Base-by-base conservation (phyloP, 2,113 vertebrate species). In the Collichthys lucidus region DNA sequence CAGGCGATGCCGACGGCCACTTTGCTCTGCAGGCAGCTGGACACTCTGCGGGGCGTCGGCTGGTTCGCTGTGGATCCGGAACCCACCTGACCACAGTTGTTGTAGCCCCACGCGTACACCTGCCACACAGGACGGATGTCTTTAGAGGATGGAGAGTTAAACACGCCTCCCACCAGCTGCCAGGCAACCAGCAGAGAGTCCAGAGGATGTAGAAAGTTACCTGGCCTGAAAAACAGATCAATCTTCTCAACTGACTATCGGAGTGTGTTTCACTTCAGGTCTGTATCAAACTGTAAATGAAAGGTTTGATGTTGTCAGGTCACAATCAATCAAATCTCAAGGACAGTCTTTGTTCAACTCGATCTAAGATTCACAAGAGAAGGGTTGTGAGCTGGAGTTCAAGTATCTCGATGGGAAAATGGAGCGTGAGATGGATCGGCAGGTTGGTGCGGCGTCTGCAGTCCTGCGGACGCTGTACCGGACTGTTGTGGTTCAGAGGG, bases 61-160 rank as follows among this genome's bases (percentile, higher is more conserved):
- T 99, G 98, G 89, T 98, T 99, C 1, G 97, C 96, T 4, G 98
- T 99, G 85, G 97, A 98, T 85, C 98, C 98, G 22, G 97, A 99
- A 62, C 98, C 98, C 88, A 99, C 96, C 70, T 99, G 98, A 70
- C 98, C 98, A 79, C 97, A 99, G 94, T 99, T 99, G 75, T 99
- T 99, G 89, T 98, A 99, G 83, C 98, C 98, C 98, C 98, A 99
- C 0, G 97, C 96, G 3, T 95, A 99, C 1, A 99, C 96, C 98
- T 99, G 88, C 24, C 52, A 80, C 56, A 78, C 40, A 47, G 52
- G 29, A 35, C 20, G 60, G 5, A 29, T 16, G 63, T n/a, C 26
- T 74, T 29, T 26, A 11, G 42, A 65, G 1, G 4, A 22, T 24
- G 17, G 14, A 40, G 10, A 53, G 16, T 53, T 40, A 11, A 52